phyloP scores from a whole-genome alignment of 2,797 vertebrate species.

The Eutrigla gurnardus region DNA sequence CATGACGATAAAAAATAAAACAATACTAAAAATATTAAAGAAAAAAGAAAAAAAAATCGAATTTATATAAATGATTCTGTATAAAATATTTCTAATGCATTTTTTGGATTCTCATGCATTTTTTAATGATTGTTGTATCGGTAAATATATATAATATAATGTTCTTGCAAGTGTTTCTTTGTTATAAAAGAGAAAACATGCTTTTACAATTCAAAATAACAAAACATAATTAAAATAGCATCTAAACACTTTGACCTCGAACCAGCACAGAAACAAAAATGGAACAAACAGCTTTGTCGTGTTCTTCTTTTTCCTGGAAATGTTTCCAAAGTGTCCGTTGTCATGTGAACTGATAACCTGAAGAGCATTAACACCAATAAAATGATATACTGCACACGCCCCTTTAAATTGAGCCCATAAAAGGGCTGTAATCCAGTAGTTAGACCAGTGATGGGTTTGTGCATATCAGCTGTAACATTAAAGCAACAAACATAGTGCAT shows the following conservation, averaged over 20 bases:
- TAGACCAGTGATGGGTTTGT: slow-evolving; percentile 1
- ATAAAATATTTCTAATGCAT: not conserved
- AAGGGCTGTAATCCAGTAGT: not conserved
- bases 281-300: not conserved
- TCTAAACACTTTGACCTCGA: not conserved
- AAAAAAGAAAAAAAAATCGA: too few relatives aligned
- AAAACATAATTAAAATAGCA: not conserved
- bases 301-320: slow-evolving; percentile 3
- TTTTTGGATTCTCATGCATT: too few relatives aligned
- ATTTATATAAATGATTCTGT: too few relatives aligned
- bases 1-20: not conserved
- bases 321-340: not conserved
- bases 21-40: not conserved
- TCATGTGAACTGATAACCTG: slow-evolving; percentile 34
- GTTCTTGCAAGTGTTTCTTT: not conserved
- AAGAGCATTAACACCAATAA: slow-evolving; percentile 16
- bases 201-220: not conserved
- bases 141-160: not conserved
- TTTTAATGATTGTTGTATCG: too few relatives aligned
- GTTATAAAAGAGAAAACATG: not conserved
- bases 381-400: slow-evolving; percentile 6
- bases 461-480: not conserved
- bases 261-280: not conserved
- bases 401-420: not conserved
- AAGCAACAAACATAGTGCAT: too few relatives aligned